These are phyloP conservation scores for Linurgus olivaceus DNA, from an alignment of 2,797 vertebrate species.

Conservation along the genomic window DNA sequence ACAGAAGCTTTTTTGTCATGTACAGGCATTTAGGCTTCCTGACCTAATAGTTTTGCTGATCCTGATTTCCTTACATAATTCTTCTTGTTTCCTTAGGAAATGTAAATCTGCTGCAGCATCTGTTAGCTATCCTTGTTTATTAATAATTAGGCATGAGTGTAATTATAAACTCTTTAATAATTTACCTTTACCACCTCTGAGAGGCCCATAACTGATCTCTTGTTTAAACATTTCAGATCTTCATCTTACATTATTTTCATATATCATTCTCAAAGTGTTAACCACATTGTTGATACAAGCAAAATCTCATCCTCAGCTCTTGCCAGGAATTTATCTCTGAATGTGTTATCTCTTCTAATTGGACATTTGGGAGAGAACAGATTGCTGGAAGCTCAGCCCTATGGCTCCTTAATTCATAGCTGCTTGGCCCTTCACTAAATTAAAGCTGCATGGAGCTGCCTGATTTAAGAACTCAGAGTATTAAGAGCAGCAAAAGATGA, in stretches of 20 bases:
- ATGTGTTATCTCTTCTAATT: slow-evolving; percentile 66
- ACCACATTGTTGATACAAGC: slow-evolving; percentile 60
- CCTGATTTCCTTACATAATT: slow-evolving; percentile 41
- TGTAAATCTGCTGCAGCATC: slow-evolving; percentile 61
- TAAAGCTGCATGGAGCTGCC: slow-evolving; percentile 58
- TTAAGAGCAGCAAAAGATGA: slow-evolving; percentile 22
- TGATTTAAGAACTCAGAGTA: slow-evolving; percentile 48
- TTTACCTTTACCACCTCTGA: slow-evolving; percentile 63
- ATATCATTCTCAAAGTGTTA: slow-evolving; percentile 40
- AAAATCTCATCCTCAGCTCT: slow-evolving; percentile 41
- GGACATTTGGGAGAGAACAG: slow-evolving; percentile 64
- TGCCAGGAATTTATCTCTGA: slow-evolving; percentile 56
- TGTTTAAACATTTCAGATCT: slow-evolving; percentile 63
- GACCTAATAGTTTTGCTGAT: slow-evolving; percentile 42
- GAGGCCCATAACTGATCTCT: slow-evolving; percentile 45
- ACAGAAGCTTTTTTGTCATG: slow-evolving; percentile 4
- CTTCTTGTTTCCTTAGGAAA: slow-evolving; percentile 60
- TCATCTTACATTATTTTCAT: slow-evolving; percentile 48
- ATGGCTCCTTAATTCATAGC: slow-evolving; percentile 60
- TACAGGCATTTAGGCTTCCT: not conserved
- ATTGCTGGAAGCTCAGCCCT: slow-evolving; percentile 64
- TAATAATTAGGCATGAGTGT: slow-evolving; percentile 57
- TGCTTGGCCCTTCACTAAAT: slow-evolving; percentile 67
- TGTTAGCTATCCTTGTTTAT: slow-evolving; percentile 61
- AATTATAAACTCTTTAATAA: slow-evolving; percentile 64